These are phyloP conservation scores for Cheilosia urbana DNA, from an alignment of 2,888 invertebrate genomes.

Conservation along the genomic window DNA sequence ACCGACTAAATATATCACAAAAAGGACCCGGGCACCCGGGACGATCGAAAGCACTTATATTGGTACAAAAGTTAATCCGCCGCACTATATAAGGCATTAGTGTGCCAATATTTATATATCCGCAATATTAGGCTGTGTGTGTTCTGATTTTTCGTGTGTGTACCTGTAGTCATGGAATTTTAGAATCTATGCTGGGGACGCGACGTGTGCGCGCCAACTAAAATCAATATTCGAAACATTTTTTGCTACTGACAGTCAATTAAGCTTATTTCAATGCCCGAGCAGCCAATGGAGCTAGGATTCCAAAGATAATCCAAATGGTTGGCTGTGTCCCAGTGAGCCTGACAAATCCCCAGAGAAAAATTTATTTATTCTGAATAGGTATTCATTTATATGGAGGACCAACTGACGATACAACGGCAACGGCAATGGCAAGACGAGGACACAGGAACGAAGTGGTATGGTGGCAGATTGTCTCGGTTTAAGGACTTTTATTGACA, in stretches of 20 bases:
- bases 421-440: constrained; percentile 1
- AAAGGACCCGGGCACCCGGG: constrained; percentile 13
- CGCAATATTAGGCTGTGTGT: background rate
- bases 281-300: constrained; percentile 49
- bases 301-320: constrained; percentile 46
- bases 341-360: constrained; percentile 65
- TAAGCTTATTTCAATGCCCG: constrained; percentile 70
- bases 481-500: constrained; percentile 69
- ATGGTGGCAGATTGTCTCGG: constrained; percentile 46
- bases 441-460: background rate
- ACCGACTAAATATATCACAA: constrained; percentile 31
- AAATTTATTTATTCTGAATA: constrained; percentile 53
- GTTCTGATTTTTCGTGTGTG: background rate
- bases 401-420: background rate
- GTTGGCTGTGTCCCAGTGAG: constrained; percentile 54
- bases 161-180: constrained; percentile 45
- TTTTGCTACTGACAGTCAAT: constrained; percentile 71
- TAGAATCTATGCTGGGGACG: constrained; percentile 25
- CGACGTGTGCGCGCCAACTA: constrained; percentile 15
- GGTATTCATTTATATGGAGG: constrained; percentile 33
- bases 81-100: constrained; percentile 41
- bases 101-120: constrained; percentile 34
- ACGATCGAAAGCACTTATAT: constrained; percentile 44
- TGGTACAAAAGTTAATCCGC: constrained; percentile 52
- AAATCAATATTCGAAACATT: constrained; percentile 70